Percentiles rank a stretch among this genome's conserved stretches.
phyloP scores from a whole-genome alignment of 2,797 vertebrate genomes.

The Aplochiton taeniatus region DNA sequence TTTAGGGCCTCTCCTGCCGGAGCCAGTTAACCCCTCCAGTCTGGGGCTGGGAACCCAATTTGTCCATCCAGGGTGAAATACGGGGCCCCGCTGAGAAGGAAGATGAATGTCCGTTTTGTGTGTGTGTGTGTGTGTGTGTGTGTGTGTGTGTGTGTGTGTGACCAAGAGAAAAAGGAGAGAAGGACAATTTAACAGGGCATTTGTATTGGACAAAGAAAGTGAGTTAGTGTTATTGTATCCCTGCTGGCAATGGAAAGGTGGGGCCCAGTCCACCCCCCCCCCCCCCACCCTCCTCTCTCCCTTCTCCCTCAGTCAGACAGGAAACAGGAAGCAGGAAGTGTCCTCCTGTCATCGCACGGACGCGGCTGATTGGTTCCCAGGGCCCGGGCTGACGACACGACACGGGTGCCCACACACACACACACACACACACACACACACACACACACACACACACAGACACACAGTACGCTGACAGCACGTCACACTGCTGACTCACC shows the following conservation, averaged over 20 bases:
- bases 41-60: slow-evolving; percentile 17
- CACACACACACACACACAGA: not conserved
- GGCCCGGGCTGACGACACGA: slow-evolving; percentile 61
- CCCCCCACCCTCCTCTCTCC: too few relatives aligned
- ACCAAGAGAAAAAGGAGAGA: too few relatives aligned
- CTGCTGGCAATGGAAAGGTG: too few relatives aligned
- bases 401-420: too few relatives aligned
- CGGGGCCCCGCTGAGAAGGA: not conserved
- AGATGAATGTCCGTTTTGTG: too few relatives aligned
- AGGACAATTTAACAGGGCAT: too few relatives aligned
- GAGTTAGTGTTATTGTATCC: too few relatives aligned
- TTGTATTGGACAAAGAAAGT: too few relatives aligned
- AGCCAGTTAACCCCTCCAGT: slow-evolving; percentile 12
- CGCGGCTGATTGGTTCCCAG: slow-evolving; percentile 60
- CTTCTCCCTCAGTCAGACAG: slow-evolving; percentile 46
- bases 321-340: slow-evolving; percentile 71
- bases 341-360: slow-evolving; percentile 61
- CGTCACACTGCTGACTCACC: too few relatives aligned
- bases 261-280: too few relatives aligned
- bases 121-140: not conserved
- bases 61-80: slow-evolving; percentile 22
- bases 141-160: slow-evolving; percentile 2
- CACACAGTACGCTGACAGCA: slow-evolving; percentile 6
- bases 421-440: slow-evolving; percentile 3
- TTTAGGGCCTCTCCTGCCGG: slow-evolving; percentile 12